Conservation (phyloP, 2,113 vertebrate species). For the Aptenodytes patagonicus region DNA sequence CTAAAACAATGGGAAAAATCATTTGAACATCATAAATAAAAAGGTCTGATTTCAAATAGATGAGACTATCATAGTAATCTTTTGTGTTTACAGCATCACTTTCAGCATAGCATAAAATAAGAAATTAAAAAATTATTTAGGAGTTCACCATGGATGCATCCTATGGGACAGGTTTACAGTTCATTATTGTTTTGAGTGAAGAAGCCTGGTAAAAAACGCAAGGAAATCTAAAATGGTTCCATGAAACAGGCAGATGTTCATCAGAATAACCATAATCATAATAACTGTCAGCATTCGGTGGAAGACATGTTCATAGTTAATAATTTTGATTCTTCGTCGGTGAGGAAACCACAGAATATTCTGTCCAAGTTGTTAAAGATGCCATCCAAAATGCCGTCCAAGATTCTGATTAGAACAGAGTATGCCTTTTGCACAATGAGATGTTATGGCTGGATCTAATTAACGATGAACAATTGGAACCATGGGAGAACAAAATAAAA, state of each 20-base stretch:
- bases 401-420: slow-evolving; percentile 46
- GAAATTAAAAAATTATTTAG: not conserved
- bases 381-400: slow-evolving; percentile 14
- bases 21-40: not conserved
- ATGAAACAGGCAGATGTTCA: not conserved
- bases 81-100: not conserved
- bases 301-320: slow-evolving; percentile 11
- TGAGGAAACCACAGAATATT: not conserved
- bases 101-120: not conserved
- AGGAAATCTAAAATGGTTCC: not conserved
- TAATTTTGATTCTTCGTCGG: not conserved
- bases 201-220: not conserved
- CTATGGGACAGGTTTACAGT: not conserved
- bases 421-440: slow-evolving; percentile 40
- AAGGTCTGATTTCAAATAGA: not conserved
- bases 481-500: slow-evolving; percentile 9
- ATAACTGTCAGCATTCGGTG: not conserved
- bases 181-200: not conserved
- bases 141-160: not conserved
- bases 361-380: slow-evolving; percentile 27
- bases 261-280: not conserved
- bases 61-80: not conserved
- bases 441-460: slow-evolving; percentile 49
- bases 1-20: not conserved
- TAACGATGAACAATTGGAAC: slow-evolving; percentile 47